Base-by-base conservation (phyloP, 2,888 invertebrate species). In the Caenorhabditis sp. region DNA sequence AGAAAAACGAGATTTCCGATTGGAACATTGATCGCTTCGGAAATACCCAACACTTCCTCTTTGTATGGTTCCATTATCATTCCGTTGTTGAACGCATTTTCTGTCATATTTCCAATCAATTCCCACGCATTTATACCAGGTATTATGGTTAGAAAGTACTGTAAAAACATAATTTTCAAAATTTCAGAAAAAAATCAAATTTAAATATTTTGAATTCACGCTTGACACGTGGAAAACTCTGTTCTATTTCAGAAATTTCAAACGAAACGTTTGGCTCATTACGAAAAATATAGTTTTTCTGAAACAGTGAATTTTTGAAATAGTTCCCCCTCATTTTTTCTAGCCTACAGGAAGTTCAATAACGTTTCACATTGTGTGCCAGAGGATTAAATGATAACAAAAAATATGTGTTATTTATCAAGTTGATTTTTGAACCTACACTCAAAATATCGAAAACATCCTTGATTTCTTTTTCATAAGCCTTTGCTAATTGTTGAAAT, bases 11-110 rank as follows among this genome's bases (percentile, higher is more conserved):
- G 62, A 54, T 83, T 82, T 51, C 78, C 83, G 31, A 82, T 69
- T 14, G 76, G 69, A 12, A 78, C 65, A 4, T 79, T 82, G n/a
- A 79, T 61, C 5, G 71, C 80, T 50, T 77, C 77, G n/a, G 83
- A 79, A 27, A 83, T 83, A 58, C 83, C 83, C 24, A 81, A 67
- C 19, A 83, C 78, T 53, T 83, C 83, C 31, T 79, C 81, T 23
- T 62, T 67, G 69, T 83, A 83, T 8, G 78, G 76, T 17, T 77
- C 68, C 65, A 82, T 84, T 43, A 83, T 79, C 58, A 69, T 67
- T 66, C 78, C 77, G 24, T 71, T 76, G 60, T 81, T 74, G 36
- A 78, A 61, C 10, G 81, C 79, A 8, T 61, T 67, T 1, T 65
- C 68, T 31, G 81, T 82, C 3, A 78, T 12, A 51, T 75, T 66